Evolutionary conservation across 2,113 vertebrate species (phyloP).

Genomic region (Dolichallabes microphthalmus): DNA sequence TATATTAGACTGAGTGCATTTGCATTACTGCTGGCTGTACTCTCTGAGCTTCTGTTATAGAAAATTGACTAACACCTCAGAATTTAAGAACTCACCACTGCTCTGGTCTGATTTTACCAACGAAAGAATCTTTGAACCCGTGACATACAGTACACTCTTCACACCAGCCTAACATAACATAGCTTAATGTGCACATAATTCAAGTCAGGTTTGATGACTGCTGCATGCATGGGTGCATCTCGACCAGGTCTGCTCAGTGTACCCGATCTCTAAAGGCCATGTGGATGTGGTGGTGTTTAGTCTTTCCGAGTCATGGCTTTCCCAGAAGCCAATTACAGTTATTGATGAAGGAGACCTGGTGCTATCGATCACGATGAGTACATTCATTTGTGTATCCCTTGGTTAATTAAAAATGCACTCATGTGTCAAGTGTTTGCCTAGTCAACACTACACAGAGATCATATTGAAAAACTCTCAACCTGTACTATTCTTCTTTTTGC

Average conservation of each 20-base stretch:
- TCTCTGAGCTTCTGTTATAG: neutral
- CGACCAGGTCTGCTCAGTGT: conserved; percentile 66
- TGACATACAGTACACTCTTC: neutral
- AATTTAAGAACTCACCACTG: neutral
- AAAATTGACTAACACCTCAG: neutral
- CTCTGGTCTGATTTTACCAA: neutral
- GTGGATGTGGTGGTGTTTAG: conserved; percentile 42
- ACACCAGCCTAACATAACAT: conserved; percentile 23
- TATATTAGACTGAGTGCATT: neutral
- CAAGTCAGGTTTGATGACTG: conserved; percentile 53
- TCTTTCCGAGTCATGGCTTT: conserved; percentile 41
- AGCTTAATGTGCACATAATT: conserved; percentile 16
- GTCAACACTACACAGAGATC: conserved; percentile 54
- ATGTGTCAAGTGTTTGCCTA: conserved; percentile 33
- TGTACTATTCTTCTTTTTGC: conserved; percentile 45
- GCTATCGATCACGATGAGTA: conserved; percentile 63
- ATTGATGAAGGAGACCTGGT: conserved; percentile 59
- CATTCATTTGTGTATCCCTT: conserved; percentile 58
- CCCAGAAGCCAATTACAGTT: conserved; percentile 63
- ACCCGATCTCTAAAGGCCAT: conserved; percentile 34
- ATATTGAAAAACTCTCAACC: conserved; percentile 51
- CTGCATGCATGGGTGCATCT: conserved; percentile 70
- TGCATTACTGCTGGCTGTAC: too few relatives aligned
- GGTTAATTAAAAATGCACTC: conserved; percentile 63
- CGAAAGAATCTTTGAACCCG: neutral